phyloP scores from a whole-genome alignment of 1,140 invertebrate species.

The Globodera ellingtonae region DNA sequence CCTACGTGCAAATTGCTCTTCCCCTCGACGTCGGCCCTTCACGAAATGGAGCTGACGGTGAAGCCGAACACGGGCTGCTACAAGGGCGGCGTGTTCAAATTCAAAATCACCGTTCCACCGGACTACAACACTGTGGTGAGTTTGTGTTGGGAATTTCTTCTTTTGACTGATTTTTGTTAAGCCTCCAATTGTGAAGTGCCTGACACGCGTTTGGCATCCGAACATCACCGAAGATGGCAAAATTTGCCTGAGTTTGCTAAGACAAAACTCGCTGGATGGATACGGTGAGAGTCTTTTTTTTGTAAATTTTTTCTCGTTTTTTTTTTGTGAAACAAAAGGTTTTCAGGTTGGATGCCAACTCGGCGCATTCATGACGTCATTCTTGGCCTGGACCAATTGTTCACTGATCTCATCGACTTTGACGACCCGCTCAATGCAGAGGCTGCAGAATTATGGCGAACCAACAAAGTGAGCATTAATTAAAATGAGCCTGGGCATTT shows the following conservation, averaged over 20 bases:
- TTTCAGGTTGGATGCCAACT: slow-evolving; percentile 83
- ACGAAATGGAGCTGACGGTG: slow-evolving; percentile 79
- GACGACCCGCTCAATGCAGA: slow-evolving; percentile 90
- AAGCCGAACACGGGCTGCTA: slow-evolving; percentile 86
- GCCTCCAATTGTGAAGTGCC: slow-evolving; percentile 87
- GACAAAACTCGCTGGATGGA: slow-evolving; percentile 88
- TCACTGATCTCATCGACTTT: slow-evolving; percentile 90
- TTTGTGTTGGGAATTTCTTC: too few relatives aligned
- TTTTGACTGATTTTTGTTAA: slow-evolving; percentile 68
- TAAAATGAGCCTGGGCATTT: background rate
- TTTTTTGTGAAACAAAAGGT: too few relatives aligned
- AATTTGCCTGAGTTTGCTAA: slow-evolving; percentile 85
- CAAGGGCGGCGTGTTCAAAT: slow-evolving; percentile 81
- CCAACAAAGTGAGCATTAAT: slow-evolving; percentile 73
- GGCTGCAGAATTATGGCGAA: slow-evolving; percentile 82
- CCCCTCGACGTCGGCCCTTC: slow-evolving; percentile 76
- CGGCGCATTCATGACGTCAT: slow-evolving; percentile 87
- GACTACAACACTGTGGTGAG: slow-evolving; percentile 92
- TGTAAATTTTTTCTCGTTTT: too few relatives aligned
- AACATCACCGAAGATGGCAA: slow-evolving; percentile 87
- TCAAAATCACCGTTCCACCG: slow-evolving; percentile 82
- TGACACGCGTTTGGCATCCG: slow-evolving; percentile 89
- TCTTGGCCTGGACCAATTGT: slow-evolving; percentile 90
- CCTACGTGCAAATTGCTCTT: slow-evolving; percentile 79
- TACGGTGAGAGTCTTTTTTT: slow-evolving; percentile 69